Percentiles rank a stretch among this genome's conserved stretches.
Conservation (phyloP, 2,888 invertebrate species). For the Drosophila nr. fundita region DNA sequence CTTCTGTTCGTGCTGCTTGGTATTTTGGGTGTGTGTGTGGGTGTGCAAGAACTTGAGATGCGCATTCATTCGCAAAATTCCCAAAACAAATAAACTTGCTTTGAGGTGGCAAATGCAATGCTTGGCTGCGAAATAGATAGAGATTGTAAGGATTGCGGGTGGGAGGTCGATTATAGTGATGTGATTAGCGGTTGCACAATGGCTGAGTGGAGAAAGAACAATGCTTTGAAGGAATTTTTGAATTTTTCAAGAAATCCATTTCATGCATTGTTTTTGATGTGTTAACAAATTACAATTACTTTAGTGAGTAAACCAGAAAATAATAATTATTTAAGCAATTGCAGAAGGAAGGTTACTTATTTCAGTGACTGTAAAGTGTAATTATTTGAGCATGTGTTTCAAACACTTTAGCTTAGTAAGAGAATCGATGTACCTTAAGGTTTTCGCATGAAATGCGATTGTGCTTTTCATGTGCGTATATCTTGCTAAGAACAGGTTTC, state of each 20-base stretch:
- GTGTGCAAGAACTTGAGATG: constrained; percentile 39
- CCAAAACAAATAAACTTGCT: constrained; percentile 79
- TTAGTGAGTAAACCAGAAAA: neutral
- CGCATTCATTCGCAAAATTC: constrained; percentile 71
- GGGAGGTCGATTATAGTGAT: constrained; percentile 16
- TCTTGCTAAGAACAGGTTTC: neutral
- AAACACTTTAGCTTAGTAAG: neutral
- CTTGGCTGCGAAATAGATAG: neutral
- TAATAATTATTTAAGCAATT: neutral
- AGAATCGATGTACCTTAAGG: neutral
- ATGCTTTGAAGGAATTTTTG: neutral
- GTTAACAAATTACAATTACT: neutral
- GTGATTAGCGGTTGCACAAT: constrained; percentile 41
- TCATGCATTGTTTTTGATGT: neutral
- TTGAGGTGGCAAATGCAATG: constrained; percentile 24
- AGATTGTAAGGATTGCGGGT: neutral
- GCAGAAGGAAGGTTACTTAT: neutral
- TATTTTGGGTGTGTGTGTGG: constrained; percentile 1
- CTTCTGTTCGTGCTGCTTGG: constrained; percentile 57
- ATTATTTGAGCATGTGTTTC: neutral
- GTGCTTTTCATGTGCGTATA: neutral
- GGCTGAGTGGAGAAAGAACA: neutral
- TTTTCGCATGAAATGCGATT: neutral
- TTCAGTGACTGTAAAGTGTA: neutral
- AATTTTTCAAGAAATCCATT: neutral